Evolutionary conservation across 1,140 invertebrate genomes (phyloP), one percentile per base, ranked within the genome.

Genomic region (Branchinecta lynchi): DNA sequence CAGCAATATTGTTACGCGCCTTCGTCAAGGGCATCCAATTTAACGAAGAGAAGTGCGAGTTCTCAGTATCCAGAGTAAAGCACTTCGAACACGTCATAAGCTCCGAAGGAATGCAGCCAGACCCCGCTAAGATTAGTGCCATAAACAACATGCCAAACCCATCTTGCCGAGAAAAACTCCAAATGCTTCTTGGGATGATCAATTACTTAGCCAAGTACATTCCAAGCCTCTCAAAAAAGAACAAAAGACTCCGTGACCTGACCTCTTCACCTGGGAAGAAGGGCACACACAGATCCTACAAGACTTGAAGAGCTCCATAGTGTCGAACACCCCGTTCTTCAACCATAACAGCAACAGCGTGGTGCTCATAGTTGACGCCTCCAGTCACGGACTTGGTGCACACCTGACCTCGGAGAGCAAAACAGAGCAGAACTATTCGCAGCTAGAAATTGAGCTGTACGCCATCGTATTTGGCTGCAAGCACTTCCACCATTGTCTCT

Each of bases 401-500:
- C 69, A 44, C 69, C 65, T 20, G 75, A 51, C 6, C 77, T 76
- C 72, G 17, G 21, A 69, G 21, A 79, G 77, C 7, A 8, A 69
- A 7, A 73, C 76, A 45, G 78, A 83, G 74, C n/a, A 73, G 44
- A 80, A 80, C 9, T 51, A 51, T 51, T 51, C 46, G n/a, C 46
- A 51, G n/a, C 46, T 51, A 9, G n/a, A 51, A 51, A 51, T 9
- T 9, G 46, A 51, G 46, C 46, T 51, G n/a, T 51, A 51, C n/a
- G n/a, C 46, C 46, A 51, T n/a, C 46, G n/a, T 51, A 9, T 51
- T 9, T 51, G 46, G 46, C 46, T 51, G 46, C n/a, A 51, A 51
- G 45, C 70, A 75, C 44, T 81, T 80, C 74, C 77, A 78, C 70
- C 75, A 79, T 67, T 80, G 77, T 73, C 67, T 80, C 8, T 78